A percentile compares a stretch with the other conserved stretches of the same genome.
Evolutionary conservation across 2,797 vertebrate genomes (phyloP).

Genomic region (Hylomyscus alleni): DNA sequence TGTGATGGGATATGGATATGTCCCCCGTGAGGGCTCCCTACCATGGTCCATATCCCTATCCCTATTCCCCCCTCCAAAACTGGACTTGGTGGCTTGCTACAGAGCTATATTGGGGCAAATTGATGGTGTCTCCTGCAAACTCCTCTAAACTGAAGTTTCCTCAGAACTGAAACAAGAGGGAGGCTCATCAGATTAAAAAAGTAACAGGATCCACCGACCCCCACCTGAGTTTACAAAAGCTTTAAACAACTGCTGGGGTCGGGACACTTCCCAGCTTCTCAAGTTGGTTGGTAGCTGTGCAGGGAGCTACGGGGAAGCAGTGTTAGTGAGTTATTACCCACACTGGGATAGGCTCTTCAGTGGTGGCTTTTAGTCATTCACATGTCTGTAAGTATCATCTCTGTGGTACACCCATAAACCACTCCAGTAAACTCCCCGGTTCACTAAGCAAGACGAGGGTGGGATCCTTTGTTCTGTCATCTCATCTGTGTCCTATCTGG

Average conservation of each 20-base stretch:
- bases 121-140: neutral
- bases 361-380: neutral
- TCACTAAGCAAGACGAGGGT: neutral
- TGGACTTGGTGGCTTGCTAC: neutral
- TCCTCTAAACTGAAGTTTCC: neutral
- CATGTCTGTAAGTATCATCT: neutral
- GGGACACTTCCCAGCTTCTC: neutral
- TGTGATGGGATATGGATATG: neutral
- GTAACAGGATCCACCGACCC: neutral
- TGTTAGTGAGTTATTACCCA: neutral
- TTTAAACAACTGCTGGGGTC: neutral
- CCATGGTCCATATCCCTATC: accelerated
- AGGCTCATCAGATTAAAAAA: neutral
- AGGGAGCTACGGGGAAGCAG: neutral
- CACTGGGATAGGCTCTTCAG: neutral
- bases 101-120: neutral
- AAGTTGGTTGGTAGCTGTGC: neutral
- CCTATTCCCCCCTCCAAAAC: no score
- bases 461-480: no score
- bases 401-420: neutral
- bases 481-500: neutral
- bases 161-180: neutral
- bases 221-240: no score
- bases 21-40: neutral
- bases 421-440: neutral